Base-by-base conservation (phyloP, 2,797 vertebrate species). In the Eospalax fontanierii region DNA sequence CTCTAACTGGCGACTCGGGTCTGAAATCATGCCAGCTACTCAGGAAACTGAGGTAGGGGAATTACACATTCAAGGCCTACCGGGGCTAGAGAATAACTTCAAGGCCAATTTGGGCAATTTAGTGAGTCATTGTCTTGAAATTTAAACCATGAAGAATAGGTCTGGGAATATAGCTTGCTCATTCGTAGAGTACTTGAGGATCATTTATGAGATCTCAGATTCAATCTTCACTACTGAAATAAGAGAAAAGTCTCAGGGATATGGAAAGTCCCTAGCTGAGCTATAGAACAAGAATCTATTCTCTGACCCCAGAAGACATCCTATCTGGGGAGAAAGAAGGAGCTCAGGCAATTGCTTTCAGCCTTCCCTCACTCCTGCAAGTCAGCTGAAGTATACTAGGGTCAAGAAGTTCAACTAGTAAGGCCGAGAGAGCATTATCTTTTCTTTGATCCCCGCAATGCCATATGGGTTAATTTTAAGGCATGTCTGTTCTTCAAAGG, bases 401-500 rank as follows among this genome's bases (percentile, higher is more conserved):
- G 87, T 79, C 65, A 73, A 92, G 63, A 79, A 90, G 40, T 89
- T 87, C 89, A 50, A 96, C 85, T 63, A 71, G 43, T 40, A 30
- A 43, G 73, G 43, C 43, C 94, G 76, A 74, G 16, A 63, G 81
- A 95, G 86, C 19, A 33, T 88, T 92, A 38, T 76, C 95, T 95
- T 78, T 73, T 18, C 91, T 97, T 96, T 95, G 87, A 98, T 95
- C 96, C 70, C n/a, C 46, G 70, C 59, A 86, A 86, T 35, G 59
- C 85, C 90, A 71, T 78, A 91, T 68, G 96, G 89, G 85, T 71
- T 91, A 89, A 92, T 95, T 91, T 93, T 92, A 96, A 94, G 90
- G 57, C 57, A 88, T 84, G 75, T 57, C 85, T 93, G 0, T 86
- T 95, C 95, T 97, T 97, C 96, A 97, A 90, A 96, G 93, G 4